Evolutionary conservation across 2,888 invertebrate genomes (phyloP), one percentile per base, ranked within the genome.

Genomic region (Rotaria sp.): DNA sequence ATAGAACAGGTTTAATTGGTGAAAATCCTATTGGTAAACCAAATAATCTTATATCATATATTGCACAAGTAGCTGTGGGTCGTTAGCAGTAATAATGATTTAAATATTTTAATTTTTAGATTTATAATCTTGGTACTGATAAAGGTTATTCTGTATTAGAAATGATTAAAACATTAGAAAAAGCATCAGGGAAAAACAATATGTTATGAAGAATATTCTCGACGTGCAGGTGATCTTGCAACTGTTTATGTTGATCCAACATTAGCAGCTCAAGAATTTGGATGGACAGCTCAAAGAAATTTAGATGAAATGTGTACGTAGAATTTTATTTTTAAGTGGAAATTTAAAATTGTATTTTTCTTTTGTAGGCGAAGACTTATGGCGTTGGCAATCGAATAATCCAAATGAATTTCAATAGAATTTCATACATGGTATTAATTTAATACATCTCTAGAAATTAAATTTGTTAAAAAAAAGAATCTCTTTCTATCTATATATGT

Each of bases 11-110:
- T 13, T 92, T 94, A 87, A 97, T 97, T 88, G 97, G 97, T 0
- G 97, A 98, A 92, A 96, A 97, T 91, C 97, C 97, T 0, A 95
- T 95, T 84, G 96, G 96, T 89, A 94, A 95, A 88, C 96, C 96
- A 90, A 95, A 96, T 87, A 97, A 98, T 92, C 93, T 97, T 87
- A 96, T 97, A 96, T 97, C 97, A 2, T 96, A 94, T 91, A 95
- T 97, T 91, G 94, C 96, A 15, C 96, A 96, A 91, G 97, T 96
- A 50, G 97, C 97, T 0, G 93, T 96, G 11, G 96, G 96, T 26
- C 94, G 95, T 89, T 87, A 86, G 87, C 84, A 18, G 2, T 59
- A 2, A 26, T 0, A 38, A 26, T 84, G 7, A 26, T 1, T 24
- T 50, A n/a, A n/a, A n/a, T 67, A 21, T n/a, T 0, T 30, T 10